Conservation (phyloP, 1,140 invertebrate genomes). For the Xylocopa sonorina region DNA sequence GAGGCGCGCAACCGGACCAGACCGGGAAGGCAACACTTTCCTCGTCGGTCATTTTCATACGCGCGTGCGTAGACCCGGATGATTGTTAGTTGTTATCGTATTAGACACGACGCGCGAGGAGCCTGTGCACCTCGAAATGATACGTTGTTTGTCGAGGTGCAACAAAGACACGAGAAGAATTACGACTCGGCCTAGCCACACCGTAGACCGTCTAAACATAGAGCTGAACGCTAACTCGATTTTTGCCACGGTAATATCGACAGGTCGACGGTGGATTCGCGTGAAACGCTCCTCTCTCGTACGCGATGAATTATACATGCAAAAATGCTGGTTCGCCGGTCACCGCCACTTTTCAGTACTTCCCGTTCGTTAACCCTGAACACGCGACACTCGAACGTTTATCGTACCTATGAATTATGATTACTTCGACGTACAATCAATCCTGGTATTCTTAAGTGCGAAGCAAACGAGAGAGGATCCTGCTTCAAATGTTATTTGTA, state of each 20-base stretch:
- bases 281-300: slow-evolving; percentile 15
- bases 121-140: slow-evolving; percentile 33
- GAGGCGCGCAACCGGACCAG: not conserved
- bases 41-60: slow-evolving; percentile 43
- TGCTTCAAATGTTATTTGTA: too few species aligned
- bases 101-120: slow-evolving; percentile 39
- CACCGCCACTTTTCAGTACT: slow-evolving; percentile 6
- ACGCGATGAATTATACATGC: slow-evolving; percentile 37
- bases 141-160: slow-evolving; percentile 26
- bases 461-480: too few species aligned
- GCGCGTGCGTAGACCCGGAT: slow-evolving; percentile 35
- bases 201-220: slow-evolving; percentile 35
- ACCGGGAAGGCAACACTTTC: slow-evolving; percentile 11
- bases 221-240: slow-evolving; percentile 20
- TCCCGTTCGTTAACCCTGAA: slow-evolving; percentile 25
- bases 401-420: not conserved
- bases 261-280: slow-evolving; percentile 12
- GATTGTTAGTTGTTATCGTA: slow-evolving; percentile 50
- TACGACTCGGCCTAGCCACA: slow-evolving; percentile 1
- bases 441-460: too few species aligned
- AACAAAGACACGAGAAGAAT: slow-evolving; percentile 36
- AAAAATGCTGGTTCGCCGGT: slow-evolving; percentile 7
- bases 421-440: not conserved
- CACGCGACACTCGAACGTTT: not conserved
- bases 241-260: slow-evolving; percentile 25